A percentile compares a stretch with the other conserved stretches of the same genome.
Evolutionary conservation across 2,888 invertebrate genomes (phyloP).

Genomic region (Enchytraeus crypticus): DNA sequence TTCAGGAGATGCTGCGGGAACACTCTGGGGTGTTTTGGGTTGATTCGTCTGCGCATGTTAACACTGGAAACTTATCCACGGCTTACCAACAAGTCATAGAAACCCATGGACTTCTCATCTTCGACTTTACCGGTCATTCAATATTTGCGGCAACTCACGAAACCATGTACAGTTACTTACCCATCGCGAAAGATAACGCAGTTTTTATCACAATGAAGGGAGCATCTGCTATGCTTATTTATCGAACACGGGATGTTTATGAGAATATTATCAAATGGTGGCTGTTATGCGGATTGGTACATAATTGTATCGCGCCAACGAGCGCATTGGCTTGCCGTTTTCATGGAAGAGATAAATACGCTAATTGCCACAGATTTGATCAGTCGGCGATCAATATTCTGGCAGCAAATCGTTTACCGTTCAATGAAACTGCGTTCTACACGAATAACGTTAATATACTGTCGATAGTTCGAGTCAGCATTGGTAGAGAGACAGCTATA

Average conservation of each 20-base stretch:
- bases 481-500: neutral
- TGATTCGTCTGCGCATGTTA: slow-evolving; percentile 20
- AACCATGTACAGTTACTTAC: slow-evolving; percentile 40
- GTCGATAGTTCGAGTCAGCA: neutral
- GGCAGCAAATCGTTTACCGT: slow-evolving; percentile 40
- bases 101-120: slow-evolving; percentile 9
- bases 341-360: slow-evolving; percentile 24
- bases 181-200: slow-evolving; percentile 34
- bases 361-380: slow-evolving; percentile 43
- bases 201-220: slow-evolving; percentile 33
- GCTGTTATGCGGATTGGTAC: slow-evolving; percentile 41
- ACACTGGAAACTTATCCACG: slow-evolving; percentile 3
- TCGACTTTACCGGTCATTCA: slow-evolving; percentile 18
- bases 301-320: slow-evolving; percentile 41
- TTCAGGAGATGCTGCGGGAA: slow-evolving; percentile 15
- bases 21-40: slow-evolving; percentile 21
- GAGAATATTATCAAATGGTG: slow-evolving; percentile 41
- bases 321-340: slow-evolving; percentile 29
- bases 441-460: neutral
- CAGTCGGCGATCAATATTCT: slow-evolving; percentile 48
- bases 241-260: slow-evolving; percentile 37
- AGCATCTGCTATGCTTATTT: slow-evolving; percentile 33
- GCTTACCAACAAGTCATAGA: neutral
- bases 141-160: slow-evolving; percentile 36
- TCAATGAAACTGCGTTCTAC: slow-evolving; percentile 27